Conservation (phyloP, 2,797 vertebrate genomes). For the Octomys mimax region DNA sequence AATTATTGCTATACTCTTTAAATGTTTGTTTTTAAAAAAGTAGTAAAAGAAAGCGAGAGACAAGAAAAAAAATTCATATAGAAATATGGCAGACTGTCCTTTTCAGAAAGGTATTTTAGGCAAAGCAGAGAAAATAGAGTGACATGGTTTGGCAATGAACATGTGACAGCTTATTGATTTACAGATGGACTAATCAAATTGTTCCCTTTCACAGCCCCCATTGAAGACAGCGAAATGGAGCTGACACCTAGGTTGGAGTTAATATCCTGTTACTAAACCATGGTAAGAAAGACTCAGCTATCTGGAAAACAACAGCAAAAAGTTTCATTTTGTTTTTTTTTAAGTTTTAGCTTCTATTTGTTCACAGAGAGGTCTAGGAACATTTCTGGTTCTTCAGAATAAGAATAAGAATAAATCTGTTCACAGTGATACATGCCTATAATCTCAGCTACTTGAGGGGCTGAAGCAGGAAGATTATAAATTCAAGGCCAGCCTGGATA, state of each 20-base stretch:
- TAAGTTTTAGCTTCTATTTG: neutral
- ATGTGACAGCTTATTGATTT: neutral
- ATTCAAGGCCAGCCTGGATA: neutral
- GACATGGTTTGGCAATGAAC: neutral
- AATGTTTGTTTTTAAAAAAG: too few species aligned
- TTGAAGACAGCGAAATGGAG: conserved; percentile 10
- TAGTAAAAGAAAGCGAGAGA: too few species aligned
- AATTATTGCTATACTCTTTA: too few species aligned
- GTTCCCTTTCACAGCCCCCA: neutral
- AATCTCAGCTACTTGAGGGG: neutral
- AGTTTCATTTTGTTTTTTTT: neutral
- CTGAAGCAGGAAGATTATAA: neutral
- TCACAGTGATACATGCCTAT: neutral
- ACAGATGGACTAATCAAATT: neutral
- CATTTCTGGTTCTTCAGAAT: conserved; percentile 55
- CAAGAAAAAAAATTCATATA: neutral
- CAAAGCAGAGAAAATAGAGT: neutral
- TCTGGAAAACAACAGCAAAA: neutral
- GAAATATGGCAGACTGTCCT: neutral
- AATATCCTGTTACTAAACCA: neutral
- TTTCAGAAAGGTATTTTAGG: neutral
- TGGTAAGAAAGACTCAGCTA: conserved; percentile 24
- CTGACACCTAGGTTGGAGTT: neutral
- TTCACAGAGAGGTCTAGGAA: neutral
- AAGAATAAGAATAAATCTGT: conserved; percentile 36